phyloP scores from a whole-genome alignment of 2,888 invertebrate species.

The Zygothrica quintamaculata region DNA sequence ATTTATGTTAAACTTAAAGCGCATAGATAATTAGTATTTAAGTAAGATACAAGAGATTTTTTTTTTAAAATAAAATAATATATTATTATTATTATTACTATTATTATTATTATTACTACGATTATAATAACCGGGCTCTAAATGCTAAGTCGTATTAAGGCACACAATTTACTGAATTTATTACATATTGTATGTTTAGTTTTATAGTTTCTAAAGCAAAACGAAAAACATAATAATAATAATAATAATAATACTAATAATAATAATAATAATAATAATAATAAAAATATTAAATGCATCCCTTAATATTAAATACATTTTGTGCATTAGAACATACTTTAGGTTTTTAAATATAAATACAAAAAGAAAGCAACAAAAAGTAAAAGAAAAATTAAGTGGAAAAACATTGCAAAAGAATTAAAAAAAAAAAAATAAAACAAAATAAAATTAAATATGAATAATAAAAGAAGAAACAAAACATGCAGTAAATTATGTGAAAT shows the following conservation, averaged over 20 bases:
- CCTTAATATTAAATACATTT: slow-evolving; percentile 49
- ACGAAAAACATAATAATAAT: slow-evolving; percentile 1
- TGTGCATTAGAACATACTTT: slow-evolving; percentile 61
- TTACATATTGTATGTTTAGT: slow-evolving; percentile 74
- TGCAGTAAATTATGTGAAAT: slow-evolving; percentile 71
- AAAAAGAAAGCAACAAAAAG: slow-evolving; percentile 1
- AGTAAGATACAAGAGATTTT: no score
- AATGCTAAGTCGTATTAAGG: slow-evolving; percentile 63
- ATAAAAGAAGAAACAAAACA: slow-evolving; percentile 37
- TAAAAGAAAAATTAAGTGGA: slow-evolving; percentile 11
- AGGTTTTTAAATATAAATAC: slow-evolving; percentile 38
- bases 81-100: no score
- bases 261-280: slow-evolving; percentile 4
- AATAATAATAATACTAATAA: background rate
- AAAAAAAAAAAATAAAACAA: slow-evolving; percentile 13
- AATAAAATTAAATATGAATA: slow-evolving; percentile 20
- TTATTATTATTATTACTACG: no score
- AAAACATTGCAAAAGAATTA: slow-evolving; percentile 6
- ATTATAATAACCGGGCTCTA: slow-evolving; percentile 58
- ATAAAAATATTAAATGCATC: slow-evolving; percentile 14
- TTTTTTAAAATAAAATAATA: no score
- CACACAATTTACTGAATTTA: slow-evolving; percentile 69
- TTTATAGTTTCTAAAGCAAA: slow-evolving; percentile 45
- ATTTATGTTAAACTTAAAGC: slow-evolving; percentile 64
- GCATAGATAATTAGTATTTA: slow-evolving; percentile 52